These are phyloP conservation scores for Laterallus jamaicensis DNA, from an alignment of 2,113 vertebrate genomes.

Conservation along the genomic window DNA sequence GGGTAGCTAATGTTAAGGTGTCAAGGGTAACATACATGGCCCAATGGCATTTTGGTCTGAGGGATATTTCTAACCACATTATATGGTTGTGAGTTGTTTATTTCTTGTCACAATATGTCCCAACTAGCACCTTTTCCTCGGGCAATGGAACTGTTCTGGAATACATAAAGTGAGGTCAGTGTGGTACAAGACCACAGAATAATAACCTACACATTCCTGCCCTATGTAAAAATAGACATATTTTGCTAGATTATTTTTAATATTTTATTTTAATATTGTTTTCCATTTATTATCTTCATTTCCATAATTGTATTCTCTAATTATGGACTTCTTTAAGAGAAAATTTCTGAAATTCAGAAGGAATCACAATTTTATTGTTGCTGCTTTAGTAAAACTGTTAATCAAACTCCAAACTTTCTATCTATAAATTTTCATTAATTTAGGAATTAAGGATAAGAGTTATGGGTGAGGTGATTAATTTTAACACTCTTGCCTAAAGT, in stretches of 20 bases:
- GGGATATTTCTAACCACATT: neutral
- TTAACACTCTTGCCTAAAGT: neutral
- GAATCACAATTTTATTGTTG: neutral
- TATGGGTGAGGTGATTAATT: neutral
- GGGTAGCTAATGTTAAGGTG: neutral
- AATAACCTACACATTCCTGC: neutral
- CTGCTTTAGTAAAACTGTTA: neutral
- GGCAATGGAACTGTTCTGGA: neutral
- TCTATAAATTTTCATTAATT: neutral
- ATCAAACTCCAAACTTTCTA: neutral
- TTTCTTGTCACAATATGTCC: neutral
- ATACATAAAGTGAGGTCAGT: neutral
- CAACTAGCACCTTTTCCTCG: neutral
- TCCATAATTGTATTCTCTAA: neutral
- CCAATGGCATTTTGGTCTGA: neutral
- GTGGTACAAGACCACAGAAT: neutral
- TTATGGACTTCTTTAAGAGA: neutral
- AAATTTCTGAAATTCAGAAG: neutral
- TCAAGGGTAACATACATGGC: neutral
- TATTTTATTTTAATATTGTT: neutral
- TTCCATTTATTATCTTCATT: neutral
- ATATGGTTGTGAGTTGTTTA: neutral
- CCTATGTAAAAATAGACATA: neutral
- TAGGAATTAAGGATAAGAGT: neutral
- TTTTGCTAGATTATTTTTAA: neutral